Base-by-base conservation (phyloP, 2,888 invertebrate genomes). In the Drosophila nigricruria region DNA sequence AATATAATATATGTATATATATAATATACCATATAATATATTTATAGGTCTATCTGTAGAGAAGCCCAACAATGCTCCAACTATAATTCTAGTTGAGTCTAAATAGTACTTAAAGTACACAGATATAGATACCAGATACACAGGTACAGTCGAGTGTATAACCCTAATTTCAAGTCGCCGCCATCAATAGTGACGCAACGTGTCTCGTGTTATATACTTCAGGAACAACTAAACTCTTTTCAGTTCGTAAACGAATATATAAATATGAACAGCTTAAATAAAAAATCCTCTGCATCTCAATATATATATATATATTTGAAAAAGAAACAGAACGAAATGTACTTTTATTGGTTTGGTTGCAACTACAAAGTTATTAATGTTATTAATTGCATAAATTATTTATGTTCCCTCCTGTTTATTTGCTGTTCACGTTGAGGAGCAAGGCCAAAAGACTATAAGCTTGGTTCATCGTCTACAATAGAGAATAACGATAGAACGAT, bases 361-460 rank as follows among this genome's bases (percentile, higher is more conserved):
- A 34, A 27, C n/a, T 12, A 34, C 5, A 66, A 20, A 42, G 5
- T 14, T 8, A 10, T 27, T 47, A 12, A 14, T 18, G 6, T 18
- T 36, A 5, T 20, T 23, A 16, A 20, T 36, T 52, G 4, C 23
- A 18, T 18, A 30, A 9, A 20, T 10, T 5, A 25, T 50, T 34
- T 16, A 16, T 23, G 5, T 5, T 27, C 3, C n/a, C 18, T n/a
- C 3, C 12, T 2, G 18, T 25, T 54, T 54, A 57, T 36, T 68
- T 23, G 42, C 69, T 40, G 43, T 80, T 65, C 45, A 81, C 68
- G 25, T 83, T 83, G 1, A 82, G 71, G 18, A 82, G 56, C 50
- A 82, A 43, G 23, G 82, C 86, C 59, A 83, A 69, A 8, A 83
- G 63, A 47, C 81, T 83, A 23, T 82, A 86, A 40, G 82, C 73